Base-by-base conservation (phyloP, 2,797 vertebrate genomes). In the Rhinella marina region DNA sequence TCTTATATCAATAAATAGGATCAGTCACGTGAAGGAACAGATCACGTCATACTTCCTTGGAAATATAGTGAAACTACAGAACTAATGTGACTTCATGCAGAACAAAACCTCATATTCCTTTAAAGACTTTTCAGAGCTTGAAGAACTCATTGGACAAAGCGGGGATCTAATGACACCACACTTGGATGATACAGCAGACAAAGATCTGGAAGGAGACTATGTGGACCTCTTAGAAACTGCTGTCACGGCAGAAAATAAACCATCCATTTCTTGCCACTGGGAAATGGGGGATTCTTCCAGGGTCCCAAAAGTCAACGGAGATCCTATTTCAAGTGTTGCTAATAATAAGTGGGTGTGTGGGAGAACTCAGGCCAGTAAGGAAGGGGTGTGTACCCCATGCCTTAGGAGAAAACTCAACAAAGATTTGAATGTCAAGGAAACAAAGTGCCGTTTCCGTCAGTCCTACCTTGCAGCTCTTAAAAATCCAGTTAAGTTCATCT, bases 141-240 rank as follows among this genome's bases (percentile, higher is more conserved):
- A 82, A 90, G 91, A 52, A 93, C 29, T 81, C 4, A 7, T 77
- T 70, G 41, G 61, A 12, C 52, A 93, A 66, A 92, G 94, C 0
- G 77, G 93, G 1, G 87, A 77, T 8, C 95, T 95, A 91, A 92
- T 94, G 3, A 90, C 95, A 87, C 95, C 96, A 23, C 94, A 93
- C 86, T 93, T 92, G 2, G 95, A 94, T 12, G 91, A 95, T 57
- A 95, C 92, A 82, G 88, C 93, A 86, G 93, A 92, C 85, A 93
- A 92, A 90, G 95, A 97, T 87, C 93, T 93, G 81, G 96, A 95
- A 82, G 96, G 96, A 23, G 96, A 97, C 32, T 97, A 97, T 0
- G 96, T 97, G 85, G 94, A 97, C 61, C 94, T 99, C 64, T 92
- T 99, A 90, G 96, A 96, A 77, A 94, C 93, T 72, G 91, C 95